phyloP scores from a whole-genome alignment of 2,113 vertebrate genomes.

The Corythornis vintsioides region DNA sequence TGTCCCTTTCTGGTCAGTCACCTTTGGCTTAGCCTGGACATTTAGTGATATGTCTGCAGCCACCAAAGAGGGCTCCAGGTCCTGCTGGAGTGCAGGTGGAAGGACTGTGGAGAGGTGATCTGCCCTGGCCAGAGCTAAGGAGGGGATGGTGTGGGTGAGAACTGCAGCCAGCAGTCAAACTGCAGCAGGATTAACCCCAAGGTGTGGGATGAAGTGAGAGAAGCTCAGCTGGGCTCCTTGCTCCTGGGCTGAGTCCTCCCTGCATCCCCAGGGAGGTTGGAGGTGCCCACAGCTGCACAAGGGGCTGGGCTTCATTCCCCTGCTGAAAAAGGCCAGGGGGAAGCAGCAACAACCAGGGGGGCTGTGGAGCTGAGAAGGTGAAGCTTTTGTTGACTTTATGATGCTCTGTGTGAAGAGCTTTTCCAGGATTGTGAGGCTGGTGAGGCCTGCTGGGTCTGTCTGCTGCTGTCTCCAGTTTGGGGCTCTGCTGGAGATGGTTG shows the following conservation, averaged over 20 bases:
- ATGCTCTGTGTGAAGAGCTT: not conserved
- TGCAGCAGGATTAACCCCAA: not conserved
- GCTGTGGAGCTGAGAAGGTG: not conserved
- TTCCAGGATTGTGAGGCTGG: not conserved
- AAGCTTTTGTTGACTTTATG: not conserved
- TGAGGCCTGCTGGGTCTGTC: not conserved
- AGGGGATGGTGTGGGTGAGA: not conserved
- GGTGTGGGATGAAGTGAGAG: not conserved
- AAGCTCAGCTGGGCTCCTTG: not conserved
- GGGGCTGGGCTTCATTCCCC: not conserved
- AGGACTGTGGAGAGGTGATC: not conserved
- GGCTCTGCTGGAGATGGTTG: not conserved
- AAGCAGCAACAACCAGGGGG: not conserved
- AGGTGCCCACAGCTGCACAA: not conserved
- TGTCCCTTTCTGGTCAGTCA: not conserved
- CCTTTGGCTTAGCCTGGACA: not conserved
- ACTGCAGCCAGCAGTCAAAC: not conserved
- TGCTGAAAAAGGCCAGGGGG: not conserved
- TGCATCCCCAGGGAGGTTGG: fast-evolving
- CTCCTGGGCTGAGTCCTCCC: not conserved
- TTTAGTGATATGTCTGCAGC: not conserved
- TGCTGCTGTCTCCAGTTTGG: not conserved
- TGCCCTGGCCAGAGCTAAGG: not conserved
- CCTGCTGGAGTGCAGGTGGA: not conserved
- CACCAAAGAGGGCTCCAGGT: not conserved